Conservation (phyloP, 2,113 vertebrate species). For the Oncorhynchus gorbuscha region DNA sequence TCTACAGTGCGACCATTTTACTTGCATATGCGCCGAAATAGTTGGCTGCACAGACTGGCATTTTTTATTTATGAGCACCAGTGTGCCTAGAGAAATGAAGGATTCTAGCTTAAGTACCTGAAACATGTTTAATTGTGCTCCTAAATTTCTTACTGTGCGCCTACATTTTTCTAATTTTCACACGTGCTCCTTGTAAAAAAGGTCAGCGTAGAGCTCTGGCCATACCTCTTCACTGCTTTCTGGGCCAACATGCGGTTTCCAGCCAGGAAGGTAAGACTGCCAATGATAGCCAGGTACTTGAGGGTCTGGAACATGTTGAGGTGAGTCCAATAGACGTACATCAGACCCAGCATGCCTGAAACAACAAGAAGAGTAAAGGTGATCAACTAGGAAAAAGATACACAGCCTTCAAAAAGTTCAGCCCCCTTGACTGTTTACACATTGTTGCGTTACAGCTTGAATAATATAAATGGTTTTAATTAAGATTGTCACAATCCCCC, state of each 20-base stretch:
- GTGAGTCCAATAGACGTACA: slow-evolving; percentile 99
- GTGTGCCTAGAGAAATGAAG: too few species aligned
- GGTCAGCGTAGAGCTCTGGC: background rate
- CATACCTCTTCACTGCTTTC: slow-evolving; percentile 94
- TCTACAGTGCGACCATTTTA: too few species aligned
- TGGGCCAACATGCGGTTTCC: slow-evolving; percentile 98
- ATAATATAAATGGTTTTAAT: too few species aligned
- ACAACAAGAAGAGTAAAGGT: slow-evolving; percentile 20
- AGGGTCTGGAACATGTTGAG: slow-evolving; percentile 99
- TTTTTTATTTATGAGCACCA: too few species aligned
- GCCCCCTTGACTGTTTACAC: background rate
- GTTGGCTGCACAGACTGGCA: too few species aligned
- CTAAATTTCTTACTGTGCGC: too few species aligned
- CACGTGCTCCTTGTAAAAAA: background rate
- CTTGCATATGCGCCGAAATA: too few species aligned
- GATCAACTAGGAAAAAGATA: background rate
- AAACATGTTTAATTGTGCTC: too few species aligned
- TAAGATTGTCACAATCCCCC: too few species aligned
- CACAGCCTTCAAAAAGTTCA: background rate
- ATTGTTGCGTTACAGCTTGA: background rate
- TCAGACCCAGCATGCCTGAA: slow-evolving; percentile 91
- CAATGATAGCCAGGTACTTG: slow-evolving; percentile 94
- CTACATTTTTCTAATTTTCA: too few species aligned
- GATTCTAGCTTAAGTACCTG: too few species aligned
- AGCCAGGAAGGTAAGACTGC: slow-evolving; percentile 92